Conservation (phyloP, 2,888 invertebrate genomes). For the Drosophila limbata region DNA sequence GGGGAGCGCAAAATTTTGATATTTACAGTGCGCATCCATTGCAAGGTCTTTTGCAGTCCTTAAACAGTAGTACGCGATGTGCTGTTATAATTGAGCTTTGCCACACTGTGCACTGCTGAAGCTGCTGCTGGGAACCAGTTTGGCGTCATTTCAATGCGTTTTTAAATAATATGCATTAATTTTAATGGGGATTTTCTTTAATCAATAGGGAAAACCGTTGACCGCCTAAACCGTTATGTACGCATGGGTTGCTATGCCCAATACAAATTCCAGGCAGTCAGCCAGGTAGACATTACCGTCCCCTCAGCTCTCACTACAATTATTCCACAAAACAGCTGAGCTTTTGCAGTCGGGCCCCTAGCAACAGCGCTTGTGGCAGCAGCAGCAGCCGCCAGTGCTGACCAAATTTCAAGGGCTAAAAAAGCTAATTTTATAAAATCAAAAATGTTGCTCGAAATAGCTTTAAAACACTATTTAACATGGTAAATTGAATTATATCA, state of each 20-base stretch:
- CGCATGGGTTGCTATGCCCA: conserved; percentile 53
- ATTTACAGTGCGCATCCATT: conserved; percentile 45
- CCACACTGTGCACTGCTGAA: conserved; percentile 25
- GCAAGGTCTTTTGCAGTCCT: conserved; percentile 49
- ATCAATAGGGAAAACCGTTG: conserved; percentile 58
- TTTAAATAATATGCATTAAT: conserved; percentile 25
- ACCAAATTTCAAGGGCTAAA: not conserved
- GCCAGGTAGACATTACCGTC: conserved; percentile 8
- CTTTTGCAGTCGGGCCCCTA: conserved; percentile 69
- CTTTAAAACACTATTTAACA: not conserved
- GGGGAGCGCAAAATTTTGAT: conserved; percentile 21
- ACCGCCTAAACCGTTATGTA: conserved; percentile 43
- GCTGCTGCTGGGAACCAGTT: conserved; percentile 38
- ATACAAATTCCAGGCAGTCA: conserved; percentile 51
- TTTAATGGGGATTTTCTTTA: conserved; percentile 46
- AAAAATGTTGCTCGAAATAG: not conserved
- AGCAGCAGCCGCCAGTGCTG: not conserved
- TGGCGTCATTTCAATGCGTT: conserved; percentile 28
- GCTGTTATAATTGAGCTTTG: conserved; percentile 6
- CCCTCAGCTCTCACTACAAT: conserved; percentile 11
- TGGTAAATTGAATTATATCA: not conserved
- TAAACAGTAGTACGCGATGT: conserved; percentile 6
- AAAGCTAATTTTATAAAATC: not conserved
- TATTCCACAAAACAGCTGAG: conserved; percentile 54
- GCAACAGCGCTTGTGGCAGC: conserved; percentile 63